Conservation (phyloP, 2,888 invertebrate species). For the Chrysolina americana region DNA sequence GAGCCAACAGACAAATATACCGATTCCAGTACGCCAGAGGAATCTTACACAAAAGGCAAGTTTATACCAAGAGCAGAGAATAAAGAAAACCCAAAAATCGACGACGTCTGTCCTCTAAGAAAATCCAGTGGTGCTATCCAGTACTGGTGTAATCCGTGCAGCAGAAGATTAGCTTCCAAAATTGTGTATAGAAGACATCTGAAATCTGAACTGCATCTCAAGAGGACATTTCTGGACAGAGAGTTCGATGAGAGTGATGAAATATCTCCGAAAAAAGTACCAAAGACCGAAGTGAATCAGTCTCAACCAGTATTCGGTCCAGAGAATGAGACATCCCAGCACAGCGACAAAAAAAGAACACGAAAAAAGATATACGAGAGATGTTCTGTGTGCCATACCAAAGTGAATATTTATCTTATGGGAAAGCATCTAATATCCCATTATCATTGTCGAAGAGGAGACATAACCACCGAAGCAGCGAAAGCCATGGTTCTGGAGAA, state of each 20-base stretch:
- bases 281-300: conserved; percentile 55
- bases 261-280: conserved; percentile 48
- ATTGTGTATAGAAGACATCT: conserved; percentile 84
- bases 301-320: conserved; percentile 49
- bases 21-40: conserved; percentile 27
- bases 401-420: conserved; percentile 79
- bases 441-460: conserved; percentile 85
- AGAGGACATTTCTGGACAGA: conserved; percentile 77
- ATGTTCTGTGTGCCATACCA: conserved; percentile 82
- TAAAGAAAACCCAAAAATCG: conserved; percentile 45
- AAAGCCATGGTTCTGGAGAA: conserved; percentile 79
- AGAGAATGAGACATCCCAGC: conserved; percentile 36
- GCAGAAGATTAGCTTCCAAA: conserved; percentile 81
- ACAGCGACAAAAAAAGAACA: conserved; percentile 65
- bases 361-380: conserved; percentile 75
- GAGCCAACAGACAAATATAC: neutral
- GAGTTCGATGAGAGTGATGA: conserved; percentile 74
- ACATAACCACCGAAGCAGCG: conserved; percentile 73
- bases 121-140: conserved; percentile 71
- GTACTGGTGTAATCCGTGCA: conserved; percentile 88
- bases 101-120: conserved; percentile 62
- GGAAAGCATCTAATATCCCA: conserved; percentile 90
- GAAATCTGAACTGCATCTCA: conserved; percentile 80
- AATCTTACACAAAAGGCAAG: conserved; percentile 80
- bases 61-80: conserved; percentile 76